Percentiles rank a stretch among this genome's conserved stretches.
Conservation (phyloP, 2,888 invertebrate species). For the Meta bourneti region DNA sequence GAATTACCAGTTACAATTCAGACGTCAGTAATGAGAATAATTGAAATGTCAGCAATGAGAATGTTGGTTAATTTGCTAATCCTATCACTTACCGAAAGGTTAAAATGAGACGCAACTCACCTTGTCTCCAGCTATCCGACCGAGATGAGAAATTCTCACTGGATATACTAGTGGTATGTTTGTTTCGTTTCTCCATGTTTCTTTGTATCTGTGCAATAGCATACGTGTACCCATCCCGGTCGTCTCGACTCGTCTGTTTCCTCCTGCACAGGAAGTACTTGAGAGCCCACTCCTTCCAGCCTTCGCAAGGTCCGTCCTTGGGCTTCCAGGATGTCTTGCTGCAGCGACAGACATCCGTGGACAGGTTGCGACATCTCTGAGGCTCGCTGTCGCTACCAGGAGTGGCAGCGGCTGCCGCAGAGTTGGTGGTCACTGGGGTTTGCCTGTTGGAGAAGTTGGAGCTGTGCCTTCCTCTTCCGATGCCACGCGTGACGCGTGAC, state of each 20-base stretch:
- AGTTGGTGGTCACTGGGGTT: slow-evolving; percentile 92
- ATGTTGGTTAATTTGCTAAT: too few species aligned
- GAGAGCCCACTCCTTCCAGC: slow-evolving; percentile 70
- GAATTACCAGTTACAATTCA: too few species aligned
- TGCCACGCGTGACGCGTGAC: slow-evolving; percentile 92
- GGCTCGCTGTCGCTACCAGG: slow-evolving; percentile 80
- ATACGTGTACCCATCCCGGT: slow-evolving; percentile 86
- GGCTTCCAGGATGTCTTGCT: slow-evolving; percentile 49
- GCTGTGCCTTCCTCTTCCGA: slow-evolving; percentile 91
- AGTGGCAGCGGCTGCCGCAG: slow-evolving; percentile 81
- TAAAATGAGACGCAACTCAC: not conserved
- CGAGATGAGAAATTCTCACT: slow-evolving; percentile 93
- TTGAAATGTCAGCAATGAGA: too few species aligned
- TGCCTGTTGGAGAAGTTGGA: slow-evolving; percentile 93
- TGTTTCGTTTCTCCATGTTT: slow-evolving; percentile 81
- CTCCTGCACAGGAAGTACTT: slow-evolving; percentile 72
- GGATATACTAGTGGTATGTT: slow-evolving; percentile 86
- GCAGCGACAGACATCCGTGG: slow-evolving; percentile 53
- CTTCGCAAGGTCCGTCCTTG: slow-evolving; percentile 24
- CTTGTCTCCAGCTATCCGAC: slow-evolving; percentile 90
- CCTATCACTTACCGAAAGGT: too few species aligned
- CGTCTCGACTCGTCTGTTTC: slow-evolving; percentile 58
- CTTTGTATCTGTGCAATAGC: slow-evolving; percentile 88
- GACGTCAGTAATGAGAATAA: too few species aligned
- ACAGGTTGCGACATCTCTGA: slow-evolving; percentile 84